Percentiles rank a stretch among this genome's conserved stretches.
Evolutionary conservation across 1,140 invertebrate genomes (phyloP).

Genomic region (Nasonia vitripennis): DNA sequence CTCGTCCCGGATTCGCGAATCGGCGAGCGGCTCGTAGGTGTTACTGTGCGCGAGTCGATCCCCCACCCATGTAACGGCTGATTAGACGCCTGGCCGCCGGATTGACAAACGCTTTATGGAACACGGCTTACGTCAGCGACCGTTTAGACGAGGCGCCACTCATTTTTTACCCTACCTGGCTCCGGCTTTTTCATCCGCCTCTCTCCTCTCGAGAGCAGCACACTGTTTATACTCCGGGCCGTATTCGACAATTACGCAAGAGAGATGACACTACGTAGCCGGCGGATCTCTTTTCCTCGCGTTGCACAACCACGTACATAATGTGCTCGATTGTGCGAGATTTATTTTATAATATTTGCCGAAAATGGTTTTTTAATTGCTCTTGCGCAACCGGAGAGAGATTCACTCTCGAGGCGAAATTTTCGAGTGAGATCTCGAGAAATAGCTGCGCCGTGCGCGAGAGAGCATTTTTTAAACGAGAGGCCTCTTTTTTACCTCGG

Average conservation of each 20-base stretch:
- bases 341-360: constrained; percentile 15
- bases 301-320: neutral
- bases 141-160: constrained; percentile 12
- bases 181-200: neutral
- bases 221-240: neutral
- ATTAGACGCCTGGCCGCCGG: constrained; percentile 10
- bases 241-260: constrained; percentile 16
- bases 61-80: neutral
- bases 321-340: constrained; percentile 1
- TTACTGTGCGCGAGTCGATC: constrained; percentile 4
- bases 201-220: neutral
- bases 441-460: neutral
- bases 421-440: neutral
- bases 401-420: neutral
- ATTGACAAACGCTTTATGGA: constrained; percentile 6
- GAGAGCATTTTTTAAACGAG: neutral
- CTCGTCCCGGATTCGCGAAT: constrained; percentile 17
- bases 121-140: constrained; percentile 19
- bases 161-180: neutral
- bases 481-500: neutral
- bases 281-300: neutral
- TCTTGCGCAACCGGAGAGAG: neutral
- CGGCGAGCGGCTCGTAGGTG: constrained; percentile 35
- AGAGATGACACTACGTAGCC: constrained; percentile 26
- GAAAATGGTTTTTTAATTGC: neutral